Base-by-base conservation (phyloP, 1,140 invertebrate genomes). In the Atta texana region DNA sequence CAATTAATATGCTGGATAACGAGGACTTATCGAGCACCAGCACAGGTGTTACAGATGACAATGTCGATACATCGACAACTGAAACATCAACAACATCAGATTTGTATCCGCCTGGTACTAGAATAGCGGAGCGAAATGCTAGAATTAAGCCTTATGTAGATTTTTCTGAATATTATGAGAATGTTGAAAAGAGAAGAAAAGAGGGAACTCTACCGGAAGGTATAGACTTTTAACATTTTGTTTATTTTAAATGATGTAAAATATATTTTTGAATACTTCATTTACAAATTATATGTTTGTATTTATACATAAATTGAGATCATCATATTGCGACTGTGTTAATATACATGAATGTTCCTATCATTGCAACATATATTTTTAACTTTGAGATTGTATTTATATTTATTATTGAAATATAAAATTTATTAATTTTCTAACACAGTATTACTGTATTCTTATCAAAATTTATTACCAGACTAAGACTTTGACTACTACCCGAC, bases 141-240 rank as follows among this genome's bases (percentile, higher is more conserved):
- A 96, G 95, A 90, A 97, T 98, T n/a, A 96, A 96, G 87, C 96
- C 97, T 4, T 98, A 99, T 93, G 98, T 98, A 0, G 97, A 98
- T 94, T 99, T 98, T 93, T 96, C 97, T 0, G 97, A 97, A 89
- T 98, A 97, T 96, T 98, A 97, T 93, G 95, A 96, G 86, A 97
- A 97, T 89, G 96, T 98, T 16, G 97, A 97, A 87, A 96, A 96
- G 89, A 97, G 96, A 53, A 95, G 95, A 66, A 93, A 93, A 87
- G 96, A 96, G 87, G 96, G 96, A 0, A 96, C 96, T 0, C 89
- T 97, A 71, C 97, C 97, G 8, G 92, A 95, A 89, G 93, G 90
- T 71, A 95, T 96, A 81, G 93, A 96, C 51, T 96, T 96, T 92
- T 93, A 88, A 77, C 39, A 44, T 68, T 85, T 76, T 3, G 7